A percentile compares a stretch with the other conserved stretches of the same genome.
phyloP scores from a whole-genome alignment of 2,797 vertebrate species.

The Pteronotus mesoamericanus region DNA sequence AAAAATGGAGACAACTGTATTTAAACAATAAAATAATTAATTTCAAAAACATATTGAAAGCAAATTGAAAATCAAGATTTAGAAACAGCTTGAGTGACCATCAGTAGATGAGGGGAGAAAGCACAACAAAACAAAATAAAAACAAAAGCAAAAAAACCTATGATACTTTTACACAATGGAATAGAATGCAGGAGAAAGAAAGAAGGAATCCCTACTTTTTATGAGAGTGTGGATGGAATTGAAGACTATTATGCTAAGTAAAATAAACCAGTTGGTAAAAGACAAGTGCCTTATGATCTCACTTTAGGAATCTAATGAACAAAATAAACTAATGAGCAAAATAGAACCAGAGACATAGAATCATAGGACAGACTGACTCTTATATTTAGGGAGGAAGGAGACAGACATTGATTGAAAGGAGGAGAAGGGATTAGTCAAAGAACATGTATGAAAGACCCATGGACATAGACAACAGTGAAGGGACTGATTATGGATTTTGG shows the following conservation, averaged over 20 bases:
- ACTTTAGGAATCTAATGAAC: not conserved
- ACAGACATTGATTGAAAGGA: not conserved
- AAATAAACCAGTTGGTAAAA: not conserved
- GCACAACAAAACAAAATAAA: no score
- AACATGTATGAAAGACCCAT: not conserved
- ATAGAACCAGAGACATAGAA: not conserved
- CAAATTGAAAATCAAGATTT: not conserved
- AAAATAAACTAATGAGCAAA: not conserved
- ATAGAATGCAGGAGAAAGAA: not conserved
- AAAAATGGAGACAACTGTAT: no score
- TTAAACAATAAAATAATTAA: no score
- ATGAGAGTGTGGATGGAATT: not conserved
- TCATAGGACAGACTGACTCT: not conserved
- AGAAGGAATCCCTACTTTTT: not conserved
- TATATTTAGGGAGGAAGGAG: not conserved
- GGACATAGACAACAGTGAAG: not conserved
- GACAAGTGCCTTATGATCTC: not conserved
- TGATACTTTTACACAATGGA: not conserved
- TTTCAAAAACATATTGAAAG: not conserved
- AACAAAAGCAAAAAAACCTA: not conserved
- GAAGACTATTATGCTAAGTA: not conserved
- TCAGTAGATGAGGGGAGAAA: not conserved
- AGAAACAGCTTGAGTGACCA: not conserved
- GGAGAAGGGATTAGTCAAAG: not conserved
- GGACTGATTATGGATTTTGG: not conserved